phyloP scores from a whole-genome alignment of 2,888 invertebrate species.

The Physocephala rufipes region DNA sequence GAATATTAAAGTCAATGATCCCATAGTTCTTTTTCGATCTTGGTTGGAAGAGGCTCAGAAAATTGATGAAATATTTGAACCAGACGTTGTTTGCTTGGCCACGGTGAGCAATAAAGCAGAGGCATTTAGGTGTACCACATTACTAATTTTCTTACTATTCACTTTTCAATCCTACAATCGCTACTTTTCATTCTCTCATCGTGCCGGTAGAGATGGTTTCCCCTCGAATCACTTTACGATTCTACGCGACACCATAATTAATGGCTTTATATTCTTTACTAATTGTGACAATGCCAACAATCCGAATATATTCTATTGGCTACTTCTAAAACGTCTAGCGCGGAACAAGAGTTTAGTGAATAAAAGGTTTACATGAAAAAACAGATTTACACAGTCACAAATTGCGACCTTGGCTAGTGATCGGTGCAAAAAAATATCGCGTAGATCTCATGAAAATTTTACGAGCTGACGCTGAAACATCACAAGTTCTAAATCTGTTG shows the following conservation, averaged over 20 bases:
- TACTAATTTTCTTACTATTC: not conserved
- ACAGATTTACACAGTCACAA: conserved; percentile 83
- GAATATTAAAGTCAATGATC: conserved; percentile 81
- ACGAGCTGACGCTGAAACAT: conserved; percentile 73
- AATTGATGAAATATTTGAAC: conserved; percentile 79
- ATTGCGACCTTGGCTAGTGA: conserved; percentile 87
- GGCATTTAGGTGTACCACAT: too few relatives aligned
- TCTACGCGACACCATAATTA: conserved; percentile 84
- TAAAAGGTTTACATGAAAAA: conserved; percentile 76
- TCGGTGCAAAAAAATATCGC: conserved; percentile 81
- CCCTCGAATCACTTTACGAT: conserved; percentile 93
- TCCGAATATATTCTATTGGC: conserved; percentile 94
- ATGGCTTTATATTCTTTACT: conserved; percentile 94
- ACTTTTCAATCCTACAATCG: not conserved
- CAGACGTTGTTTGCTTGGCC: conserved; percentile 92
- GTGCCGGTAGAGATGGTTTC: conserved; percentile 72
- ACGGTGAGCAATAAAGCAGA: conserved; percentile 81
- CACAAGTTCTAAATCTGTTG: conserved; percentile 74
- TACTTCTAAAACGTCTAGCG: conserved; percentile 81
- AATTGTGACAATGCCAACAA: conserved; percentile 92
- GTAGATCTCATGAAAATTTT: conserved; percentile 76
- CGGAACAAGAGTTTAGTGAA: conserved; percentile 88
- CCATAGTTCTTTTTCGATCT: conserved; percentile 80
- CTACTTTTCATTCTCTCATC: conserved; percentile 22
- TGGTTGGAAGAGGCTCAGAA: conserved; percentile 86